These are phyloP conservation scores for Intellagama lesueurii DNA, from an alignment of 2,797 vertebrate genomes.

Conservation along the genomic window DNA sequence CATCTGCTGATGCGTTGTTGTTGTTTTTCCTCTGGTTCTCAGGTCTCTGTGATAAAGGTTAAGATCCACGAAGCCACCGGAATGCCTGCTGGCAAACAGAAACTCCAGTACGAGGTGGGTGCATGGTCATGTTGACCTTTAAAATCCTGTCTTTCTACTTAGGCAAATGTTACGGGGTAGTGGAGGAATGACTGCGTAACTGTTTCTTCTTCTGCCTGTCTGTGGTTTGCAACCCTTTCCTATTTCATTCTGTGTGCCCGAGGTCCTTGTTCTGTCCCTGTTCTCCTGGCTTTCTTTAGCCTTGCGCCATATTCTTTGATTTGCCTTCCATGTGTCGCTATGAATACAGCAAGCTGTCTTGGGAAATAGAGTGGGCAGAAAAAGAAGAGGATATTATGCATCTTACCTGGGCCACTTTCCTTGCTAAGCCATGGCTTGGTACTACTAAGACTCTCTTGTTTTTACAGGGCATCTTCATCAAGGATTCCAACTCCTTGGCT, in stretches of 20 bases:
- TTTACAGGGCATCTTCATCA: conserved; percentile 97
- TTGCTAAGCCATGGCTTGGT: background rate
- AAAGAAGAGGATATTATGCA: background rate
- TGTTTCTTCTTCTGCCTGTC: background rate
- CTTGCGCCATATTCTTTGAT: background rate
- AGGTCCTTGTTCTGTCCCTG: background rate
- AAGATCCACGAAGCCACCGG: conserved; percentile 99
- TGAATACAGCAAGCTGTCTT: background rate
- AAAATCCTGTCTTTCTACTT: background rate
- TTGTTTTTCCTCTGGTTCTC: conserved; percentile 42
- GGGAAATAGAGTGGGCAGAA: background rate
- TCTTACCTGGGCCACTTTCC: background rate
- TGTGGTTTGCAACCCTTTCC: background rate
- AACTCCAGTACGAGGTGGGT: conserved; percentile 95
- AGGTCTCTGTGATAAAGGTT: conserved; percentile 99
- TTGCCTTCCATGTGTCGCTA: background rate
- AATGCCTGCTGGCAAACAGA: conserved; percentile 98
- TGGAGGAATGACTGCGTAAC: background rate
- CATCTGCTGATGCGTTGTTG: background rate
- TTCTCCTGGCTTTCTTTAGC: background rate
- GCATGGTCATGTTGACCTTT: background rate
- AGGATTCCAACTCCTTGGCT: conserved; percentile 98
- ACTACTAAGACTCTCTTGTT: background rate
- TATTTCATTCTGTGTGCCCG: background rate
- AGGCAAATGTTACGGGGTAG: too few species aligned